These are phyloP conservation scores for Notodonta dromedarius DNA, from an alignment of 2,888 invertebrate species.

Conservation along the genomic window DNA sequence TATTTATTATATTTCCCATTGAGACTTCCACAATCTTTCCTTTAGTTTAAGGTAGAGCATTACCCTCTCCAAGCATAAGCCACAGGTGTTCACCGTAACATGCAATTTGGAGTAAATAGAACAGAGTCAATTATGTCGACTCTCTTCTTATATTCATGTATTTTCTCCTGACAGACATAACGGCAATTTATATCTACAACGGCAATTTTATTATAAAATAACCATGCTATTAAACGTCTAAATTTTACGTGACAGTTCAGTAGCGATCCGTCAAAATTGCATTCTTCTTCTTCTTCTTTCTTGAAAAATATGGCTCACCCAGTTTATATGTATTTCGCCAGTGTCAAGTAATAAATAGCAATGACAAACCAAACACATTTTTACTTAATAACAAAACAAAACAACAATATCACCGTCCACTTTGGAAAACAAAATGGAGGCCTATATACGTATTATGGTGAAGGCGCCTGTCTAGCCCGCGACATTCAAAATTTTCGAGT, in stretches of 20 bases:
- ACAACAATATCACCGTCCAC: too few relatives aligned
- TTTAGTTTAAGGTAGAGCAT: background rate
- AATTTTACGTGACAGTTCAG: background rate
- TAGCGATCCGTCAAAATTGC: too few relatives aligned
- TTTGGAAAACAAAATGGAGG: too few relatives aligned
- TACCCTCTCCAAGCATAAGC: background rate
- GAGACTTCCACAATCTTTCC: constrained; percentile 6
- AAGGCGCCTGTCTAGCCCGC: too few relatives aligned
- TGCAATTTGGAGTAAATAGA: constrained; percentile 26
- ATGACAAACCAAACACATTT: too few relatives aligned
- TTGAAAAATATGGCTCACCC: too few relatives aligned
- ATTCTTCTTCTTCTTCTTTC: too few relatives aligned
- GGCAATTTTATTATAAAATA: background rate
- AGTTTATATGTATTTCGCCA: too few relatives aligned
- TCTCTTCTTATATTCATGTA: constrained; percentile 19
- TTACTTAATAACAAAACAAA: too few relatives aligned
- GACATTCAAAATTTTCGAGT: too few relatives aligned
- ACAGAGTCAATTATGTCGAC: constrained; percentile 27
- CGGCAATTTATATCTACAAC: constrained; percentile 5
- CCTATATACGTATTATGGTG: too few relatives aligned
- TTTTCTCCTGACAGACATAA: constrained; percentile 23
- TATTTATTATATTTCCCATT: constrained; percentile 20
- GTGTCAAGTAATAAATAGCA: too few relatives aligned
- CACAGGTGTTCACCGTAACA: constrained; percentile 14
- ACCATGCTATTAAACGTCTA: background rate